These are phyloP conservation scores for Enteromius unitaeniatus DNA, from an alignment of 2,797 vertebrate genomes.

Conservation along the genomic window DNA sequence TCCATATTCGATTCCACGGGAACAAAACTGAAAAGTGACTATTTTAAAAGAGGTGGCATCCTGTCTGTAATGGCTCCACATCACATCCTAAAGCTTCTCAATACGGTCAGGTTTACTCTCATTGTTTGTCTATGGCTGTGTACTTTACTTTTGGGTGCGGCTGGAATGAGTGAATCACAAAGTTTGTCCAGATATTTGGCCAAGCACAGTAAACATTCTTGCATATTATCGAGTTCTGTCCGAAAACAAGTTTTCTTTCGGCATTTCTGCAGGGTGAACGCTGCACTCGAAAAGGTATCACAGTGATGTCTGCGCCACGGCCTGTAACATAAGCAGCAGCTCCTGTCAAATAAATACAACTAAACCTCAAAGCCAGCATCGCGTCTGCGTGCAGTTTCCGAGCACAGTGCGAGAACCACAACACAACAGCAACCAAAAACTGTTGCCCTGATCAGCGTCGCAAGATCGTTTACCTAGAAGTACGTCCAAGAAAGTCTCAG, in stretches of 20 bases:
- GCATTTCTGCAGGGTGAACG: not conserved
- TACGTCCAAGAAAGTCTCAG: slow-evolving; percentile 23
- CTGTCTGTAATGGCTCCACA: not conserved
- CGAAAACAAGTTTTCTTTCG: not conserved
- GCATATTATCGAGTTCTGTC: not conserved
- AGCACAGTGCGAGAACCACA: not conserved
- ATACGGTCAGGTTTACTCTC: not conserved
- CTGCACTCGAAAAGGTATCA: slow-evolving; percentile 18
- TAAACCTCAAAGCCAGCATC: slow-evolving; percentile 44
- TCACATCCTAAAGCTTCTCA: not conserved
- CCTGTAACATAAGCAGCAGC: slow-evolving; percentile 33
- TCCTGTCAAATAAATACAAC: slow-evolving; percentile 55
- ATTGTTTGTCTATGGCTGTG: slow-evolving; percentile 6
- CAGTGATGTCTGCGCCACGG: not conserved
- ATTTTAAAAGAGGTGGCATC: not conserved
- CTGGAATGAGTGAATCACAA: not conserved
- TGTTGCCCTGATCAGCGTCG: not conserved
- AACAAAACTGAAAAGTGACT: not conserved
- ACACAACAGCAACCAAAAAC: slow-evolving; percentile 22
- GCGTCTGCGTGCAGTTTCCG: slow-evolving; percentile 14
- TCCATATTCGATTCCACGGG: not conserved
- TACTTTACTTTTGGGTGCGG: not conserved
- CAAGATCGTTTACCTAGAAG: slow-evolving; percentile 21
- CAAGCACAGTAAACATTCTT: not conserved
- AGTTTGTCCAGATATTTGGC: slow-evolving; percentile 26